These are phyloP conservation scores for Corythornis madagascariensis DNA, from an alignment of 2,113 vertebrate species.

Conservation along the genomic window DNA sequence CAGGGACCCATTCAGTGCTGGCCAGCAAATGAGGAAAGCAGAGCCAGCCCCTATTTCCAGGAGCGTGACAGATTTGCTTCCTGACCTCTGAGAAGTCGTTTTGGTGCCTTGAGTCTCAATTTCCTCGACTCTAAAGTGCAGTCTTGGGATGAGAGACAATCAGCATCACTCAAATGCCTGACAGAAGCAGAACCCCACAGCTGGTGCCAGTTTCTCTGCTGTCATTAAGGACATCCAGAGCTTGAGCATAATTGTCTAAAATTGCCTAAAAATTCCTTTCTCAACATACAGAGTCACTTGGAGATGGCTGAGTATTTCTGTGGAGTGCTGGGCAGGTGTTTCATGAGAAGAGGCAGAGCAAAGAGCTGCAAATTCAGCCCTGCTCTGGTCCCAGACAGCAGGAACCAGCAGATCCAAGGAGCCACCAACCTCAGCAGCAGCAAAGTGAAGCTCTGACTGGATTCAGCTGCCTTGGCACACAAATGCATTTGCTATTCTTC, in stretches of 20 bases:
- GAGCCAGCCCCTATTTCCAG: not conserved
- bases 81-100: not conserved
- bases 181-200: not conserved
- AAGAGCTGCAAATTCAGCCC: not conserved
- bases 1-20: not conserved
- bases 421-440: not conserved
- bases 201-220: not conserved
- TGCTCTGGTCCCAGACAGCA: not conserved
- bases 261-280: not conserved
- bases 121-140: not conserved
- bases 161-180: not conserved
- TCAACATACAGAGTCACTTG: not conserved
- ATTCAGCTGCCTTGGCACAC: not conserved
- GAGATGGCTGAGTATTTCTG: not conserved
- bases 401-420: not conserved
- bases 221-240: not conserved
- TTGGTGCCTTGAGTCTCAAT: not conserved
- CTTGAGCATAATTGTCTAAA: not conserved
- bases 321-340: not conserved
- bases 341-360: not conserved
- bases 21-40: not conserved
- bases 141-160: not conserved
- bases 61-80: not conserved
- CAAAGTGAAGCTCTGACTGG: not conserved
- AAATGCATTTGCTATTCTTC: not conserved